Percentiles rank a stretch among this genome's conserved stretches.
Evolutionary conservation across 2,113 vertebrate species (phyloP).

Genomic region (Chamaetylas fuelleborni): DNA sequence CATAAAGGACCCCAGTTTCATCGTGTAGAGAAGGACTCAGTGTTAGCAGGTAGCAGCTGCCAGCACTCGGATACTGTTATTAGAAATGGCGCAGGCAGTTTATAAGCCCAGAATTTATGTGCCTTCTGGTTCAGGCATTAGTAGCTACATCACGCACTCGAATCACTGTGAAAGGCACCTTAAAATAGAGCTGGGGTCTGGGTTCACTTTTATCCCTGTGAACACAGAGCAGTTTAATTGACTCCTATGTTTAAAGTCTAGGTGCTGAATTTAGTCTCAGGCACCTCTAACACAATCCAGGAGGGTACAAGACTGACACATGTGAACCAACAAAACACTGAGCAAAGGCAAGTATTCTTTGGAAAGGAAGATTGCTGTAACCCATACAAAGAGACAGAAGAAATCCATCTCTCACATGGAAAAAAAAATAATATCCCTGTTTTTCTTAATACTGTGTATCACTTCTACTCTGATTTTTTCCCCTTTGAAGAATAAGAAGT

Average conservation of each 20-base stretch:
- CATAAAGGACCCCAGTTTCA: not conserved
- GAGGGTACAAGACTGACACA: not conserved
- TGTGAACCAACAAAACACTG: rapidly evolving
- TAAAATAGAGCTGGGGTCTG: constrained; percentile 25
- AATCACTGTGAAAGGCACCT: not conserved
- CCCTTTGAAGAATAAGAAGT: not conserved
- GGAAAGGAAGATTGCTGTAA: not conserved
- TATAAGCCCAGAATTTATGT: not conserved
- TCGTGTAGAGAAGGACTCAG: not conserved
- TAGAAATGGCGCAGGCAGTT: not conserved
- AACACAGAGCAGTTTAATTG: not conserved
- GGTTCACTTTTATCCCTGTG: not conserved
- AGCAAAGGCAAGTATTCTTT: not conserved
- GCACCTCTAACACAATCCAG: not conserved
- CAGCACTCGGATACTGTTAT: not conserved
- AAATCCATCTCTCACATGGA: not conserved
- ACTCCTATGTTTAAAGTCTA: not conserved
- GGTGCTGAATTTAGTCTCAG: not conserved
- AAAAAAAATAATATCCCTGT: not conserved
- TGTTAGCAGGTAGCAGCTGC: not conserved
- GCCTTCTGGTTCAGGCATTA: not conserved
- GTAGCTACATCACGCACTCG: not conserved
- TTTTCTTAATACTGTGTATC: not conserved
- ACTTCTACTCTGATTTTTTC: not conserved
- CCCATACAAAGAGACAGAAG: not conserved